Percentiles rank a stretch among this genome's conserved stretches.
These are phyloP conservation scores for Drosophila busckii DNA, from an alignment of 1,140 invertebrate species.

Conservation along the genomic window DNA sequence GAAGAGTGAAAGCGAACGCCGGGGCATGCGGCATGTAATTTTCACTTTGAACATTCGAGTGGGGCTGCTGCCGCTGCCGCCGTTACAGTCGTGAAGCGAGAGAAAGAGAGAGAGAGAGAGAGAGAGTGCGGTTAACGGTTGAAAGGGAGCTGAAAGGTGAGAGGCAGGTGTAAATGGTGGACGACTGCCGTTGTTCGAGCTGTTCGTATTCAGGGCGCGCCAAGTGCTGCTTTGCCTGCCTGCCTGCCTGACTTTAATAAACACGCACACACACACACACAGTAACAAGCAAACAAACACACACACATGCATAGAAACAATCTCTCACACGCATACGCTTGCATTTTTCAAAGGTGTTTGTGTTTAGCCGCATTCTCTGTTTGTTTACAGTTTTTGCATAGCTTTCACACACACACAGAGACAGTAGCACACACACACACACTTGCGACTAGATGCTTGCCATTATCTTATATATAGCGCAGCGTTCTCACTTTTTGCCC, in stretches of 20 bases:
- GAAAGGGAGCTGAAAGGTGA: too few relatives aligned
- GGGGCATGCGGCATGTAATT: constrained; percentile 17
- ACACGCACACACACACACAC: constrained; percentile 32
- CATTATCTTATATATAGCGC: constrained; percentile 60
- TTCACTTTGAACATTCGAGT: constrained; percentile 46
- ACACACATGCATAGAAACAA: constrained; percentile 15
- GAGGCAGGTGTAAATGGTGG: constrained; percentile 18
- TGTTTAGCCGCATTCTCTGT: constrained; percentile 70
- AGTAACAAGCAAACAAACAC: background rate
- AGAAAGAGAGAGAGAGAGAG: background rate
- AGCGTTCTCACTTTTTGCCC: constrained; percentile 9
- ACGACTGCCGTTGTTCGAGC: constrained; percentile 34
- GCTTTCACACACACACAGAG: constrained; percentile 51
- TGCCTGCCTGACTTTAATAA: constrained; percentile 62
- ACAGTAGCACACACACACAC: background rate
- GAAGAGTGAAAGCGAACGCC: background rate
- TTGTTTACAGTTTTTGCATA: constrained; percentile 71
- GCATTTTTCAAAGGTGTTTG: constrained; percentile 70
- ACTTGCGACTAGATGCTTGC: constrained; percentile 38
- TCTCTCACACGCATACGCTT: constrained; percentile 14
- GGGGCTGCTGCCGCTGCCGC: too few relatives aligned
- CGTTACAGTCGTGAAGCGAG: too few relatives aligned
- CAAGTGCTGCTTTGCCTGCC: constrained; percentile 46
- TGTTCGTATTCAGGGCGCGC: constrained; percentile 60
- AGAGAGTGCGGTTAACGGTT: background rate